Conservation (phyloP, 2,888 invertebrate genomes). For the Ochropleura leucogaster region DNA sequence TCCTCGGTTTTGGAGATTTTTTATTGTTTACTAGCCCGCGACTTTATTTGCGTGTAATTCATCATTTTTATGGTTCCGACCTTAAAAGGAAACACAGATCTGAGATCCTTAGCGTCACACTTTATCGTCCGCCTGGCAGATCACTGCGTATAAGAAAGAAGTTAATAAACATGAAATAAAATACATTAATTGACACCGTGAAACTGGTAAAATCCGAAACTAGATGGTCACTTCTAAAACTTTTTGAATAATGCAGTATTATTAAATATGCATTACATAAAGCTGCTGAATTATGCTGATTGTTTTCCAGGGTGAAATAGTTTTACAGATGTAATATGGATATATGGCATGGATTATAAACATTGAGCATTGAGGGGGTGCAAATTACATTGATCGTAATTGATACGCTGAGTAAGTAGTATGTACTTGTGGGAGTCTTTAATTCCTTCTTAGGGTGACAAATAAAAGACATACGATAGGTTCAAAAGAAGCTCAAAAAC, state of each 20-base stretch:
- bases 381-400: background rate
- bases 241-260: background rate
- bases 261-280: background rate
- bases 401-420: background rate
- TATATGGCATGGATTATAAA: background rate
- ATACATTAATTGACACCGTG: too few species aligned
- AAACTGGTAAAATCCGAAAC: background rate
- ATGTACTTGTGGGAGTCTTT: background rate
- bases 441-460: background rate
- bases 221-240: background rate
- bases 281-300: background rate
- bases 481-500: background rate
- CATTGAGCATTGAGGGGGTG: background rate
- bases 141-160: background rate
- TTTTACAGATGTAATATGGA: background rate
- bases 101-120: background rate
- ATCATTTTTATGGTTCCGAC: conserved; percentile 7
- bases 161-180: too few species aligned
- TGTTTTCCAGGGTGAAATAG: background rate
- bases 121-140: background rate
- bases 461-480: background rate
- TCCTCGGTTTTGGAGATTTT: conserved; percentile 17
- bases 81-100: conserved; percentile 3
- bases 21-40: conserved; percentile 9
- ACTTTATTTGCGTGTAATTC: background rate